Base-by-base conservation (phyloP, 2,888 invertebrate species). In the Lissocephala sabroskyi region DNA sequence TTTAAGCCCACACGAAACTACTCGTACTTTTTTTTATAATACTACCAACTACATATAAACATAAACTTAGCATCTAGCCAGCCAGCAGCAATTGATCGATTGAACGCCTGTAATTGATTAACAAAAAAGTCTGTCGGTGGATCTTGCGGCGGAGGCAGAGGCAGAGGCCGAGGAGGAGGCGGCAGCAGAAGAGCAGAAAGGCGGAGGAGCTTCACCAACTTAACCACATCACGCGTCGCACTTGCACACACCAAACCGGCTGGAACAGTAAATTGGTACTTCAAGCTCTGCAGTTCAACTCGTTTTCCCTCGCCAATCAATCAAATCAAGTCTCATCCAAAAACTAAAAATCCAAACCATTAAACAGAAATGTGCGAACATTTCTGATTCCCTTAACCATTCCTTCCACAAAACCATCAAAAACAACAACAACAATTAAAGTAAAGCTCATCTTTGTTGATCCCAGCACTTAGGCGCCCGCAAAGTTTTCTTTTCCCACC, bases 261-360 rank as follows among this genome's bases (percentile, higher is more conserved):
- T 55, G 32, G 35, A 30, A 37, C 10, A 42, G 4, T 23, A 23
- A 71, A 71, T 64, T 67, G 66, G 66, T 70, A 62, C 65, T 59
- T 59, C 43, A 64, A 62, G 57, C 67, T n/a, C n/a, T 66, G 67
- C 67, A 68, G 67, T 71, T 68, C 67, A 68, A 68, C 67, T 52
- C n/a, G n/a, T n/a, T n/a, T n/a, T n/a, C n/a, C n/a, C 52, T 36
- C 43, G 26, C 16, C 35, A 41, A 53, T 29, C 45, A 52, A 52
- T 26, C 23, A 23, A 37, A 56, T 30, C 42, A 7, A 29, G 3
- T 29, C 4, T 9, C 7, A 17, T 14, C 23, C 23, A 35, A 35
- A 35, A 35, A 9, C 13, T 35, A 17, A 14, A 17, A 9, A 50
- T 50, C 52, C 56, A 49, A 41, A 64, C 61, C 59, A 55, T 48